Base-by-base conservation (phyloP, 2,113 vertebrate genomes). In the Scophthalmus maximus region DNA sequence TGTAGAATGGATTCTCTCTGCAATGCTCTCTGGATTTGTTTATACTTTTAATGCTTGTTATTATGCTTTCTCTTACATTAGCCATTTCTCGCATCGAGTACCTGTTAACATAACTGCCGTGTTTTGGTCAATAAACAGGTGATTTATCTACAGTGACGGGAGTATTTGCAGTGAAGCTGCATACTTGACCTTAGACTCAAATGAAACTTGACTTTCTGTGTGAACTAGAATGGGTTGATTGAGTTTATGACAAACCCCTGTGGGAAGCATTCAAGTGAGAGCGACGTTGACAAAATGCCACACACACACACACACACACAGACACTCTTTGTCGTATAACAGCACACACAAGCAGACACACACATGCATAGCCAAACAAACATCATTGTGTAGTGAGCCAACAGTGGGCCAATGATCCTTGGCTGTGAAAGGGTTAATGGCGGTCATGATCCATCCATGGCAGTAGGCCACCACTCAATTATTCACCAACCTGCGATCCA, bases 391-490 rank as follows among this genome's bases (percentile, higher is more conserved):
- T 52, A 15, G 46, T 32, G 46, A 22, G 44, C 34, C 40, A 56
- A 44, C 50, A 49, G 55, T 30, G 63, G 73, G 69, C 58, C 64
- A 64, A 8, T 75, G 78, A 82, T 79, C 76, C 75, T 61, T 79
- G 79, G 83, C 81, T 82, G 86, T 83, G 68, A 86, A 88, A 83
- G 91, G 87, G 91, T 91, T 90, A 92, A 89, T 65, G 57, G 80
- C 60, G 52, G 87, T 82, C 88, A 73, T 58, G 68, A 90, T 90
- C 80, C 83, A 78, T 81, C 81, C 73, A 53, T 79, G 58, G 50
- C 82, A 67, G 76, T 49, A 80, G 82, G 77, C 57, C 63, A 29
- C 32, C 44, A 15, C 51, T 92, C 78, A 91, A 92, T 92, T 88
- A 92, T 92, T 92, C 72, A 92, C 59, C 81, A 79, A 52, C 69